Base-by-base conservation (phyloP, 2,113 vertebrate species). In the Chamaetylas fuelleborni region DNA sequence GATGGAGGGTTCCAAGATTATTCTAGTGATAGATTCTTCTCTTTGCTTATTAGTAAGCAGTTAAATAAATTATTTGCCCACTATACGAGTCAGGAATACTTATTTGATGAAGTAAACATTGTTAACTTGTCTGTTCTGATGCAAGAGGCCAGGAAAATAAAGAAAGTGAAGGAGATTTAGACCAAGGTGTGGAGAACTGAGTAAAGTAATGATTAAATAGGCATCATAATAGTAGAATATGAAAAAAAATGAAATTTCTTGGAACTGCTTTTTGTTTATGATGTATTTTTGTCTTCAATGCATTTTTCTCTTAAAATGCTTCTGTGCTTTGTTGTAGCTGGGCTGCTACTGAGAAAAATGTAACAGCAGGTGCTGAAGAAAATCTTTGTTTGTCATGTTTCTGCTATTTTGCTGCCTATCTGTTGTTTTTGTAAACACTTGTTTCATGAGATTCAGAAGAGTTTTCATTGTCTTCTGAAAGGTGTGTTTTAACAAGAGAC, bases 21-120 rank as follows among this genome's bases (percentile, higher is more conserved):
- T 86, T 90, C 71, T 81, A 81, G 79, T 90, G 88, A 69, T 61
- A 69, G n/a, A 82, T 83, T 90, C 23, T 86, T 89, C 20, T 62
- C 38, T 85, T 78, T 91, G 16, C 62, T 73, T 92, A 57, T 90
- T 88, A 90, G 62, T 45, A 17, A 85, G 62, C 58, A 57, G 50
- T 76, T 90, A 86, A 79, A 90, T 81, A 82, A 92, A 67, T 82
- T 56, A 36, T 79, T 92, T 93, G 31, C 29, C 45, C 43, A 42
- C 64, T 71, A 54, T 6, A 34, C 7, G 25, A 64, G 62, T 82
- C 43, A 56, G 36, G 33, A 90, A 56, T 58, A 38, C 23, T 94
- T 69, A 57, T 13, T 60, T 62, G 64, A 83, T 69, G 57, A 56
- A 90, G 45, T 51, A 60, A 92, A 58, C 1, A 10, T 12, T 0